phyloP scores from a whole-genome alignment of 2,888 invertebrate genomes.

The Alitta virens region DNA sequence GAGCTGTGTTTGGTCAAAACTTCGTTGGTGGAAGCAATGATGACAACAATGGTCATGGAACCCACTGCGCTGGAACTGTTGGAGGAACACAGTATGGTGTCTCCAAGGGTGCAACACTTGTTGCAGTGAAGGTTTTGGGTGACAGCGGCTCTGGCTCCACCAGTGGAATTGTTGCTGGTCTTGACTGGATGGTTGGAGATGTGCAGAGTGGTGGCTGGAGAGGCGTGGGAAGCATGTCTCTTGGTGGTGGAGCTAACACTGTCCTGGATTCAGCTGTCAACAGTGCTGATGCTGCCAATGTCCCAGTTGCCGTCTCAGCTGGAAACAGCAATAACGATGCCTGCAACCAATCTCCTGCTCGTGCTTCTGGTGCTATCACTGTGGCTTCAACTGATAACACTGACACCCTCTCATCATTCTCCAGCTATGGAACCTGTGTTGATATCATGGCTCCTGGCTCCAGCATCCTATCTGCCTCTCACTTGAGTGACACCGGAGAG shows the following conservation, averaged over 20 bases:
- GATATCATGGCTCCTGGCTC: slow-evolving; percentile 23
- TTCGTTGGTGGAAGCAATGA: not conserved
- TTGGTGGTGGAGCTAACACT: slow-evolving; percentile 1
- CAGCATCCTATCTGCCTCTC: slow-evolving; percentile 9
- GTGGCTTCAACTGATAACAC: slow-evolving; percentile 9
- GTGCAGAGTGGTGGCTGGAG: too few relatives aligned
- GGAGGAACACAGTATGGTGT: not conserved
- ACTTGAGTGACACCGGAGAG: not conserved
- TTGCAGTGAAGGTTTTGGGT: not conserved
- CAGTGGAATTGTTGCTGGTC: not conserved
- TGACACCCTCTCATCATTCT: slow-evolving; percentile 11
- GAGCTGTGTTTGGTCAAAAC: not conserved
- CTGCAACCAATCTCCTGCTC: slow-evolving; percentile 1
- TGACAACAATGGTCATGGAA: not conserved
- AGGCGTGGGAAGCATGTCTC: slow-evolving; percentile 18
- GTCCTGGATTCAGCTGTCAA: slow-evolving; percentile 7
- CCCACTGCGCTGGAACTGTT: not conserved
- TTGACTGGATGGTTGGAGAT: too few relatives aligned
- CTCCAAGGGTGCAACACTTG: not conserved
- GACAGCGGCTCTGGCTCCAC: not conserved
- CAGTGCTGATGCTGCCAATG: not conserved
- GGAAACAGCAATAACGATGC: slow-evolving; percentile 8
- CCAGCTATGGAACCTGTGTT: slow-evolving; percentile 21
- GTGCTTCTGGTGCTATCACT: slow-evolving; percentile 10
- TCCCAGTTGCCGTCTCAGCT: slow-evolving; percentile 7